These are phyloP conservation scores for Aspidiotus destructor DNA, from an alignment of 2,888 invertebrate genomes.

Conservation along the genomic window DNA sequence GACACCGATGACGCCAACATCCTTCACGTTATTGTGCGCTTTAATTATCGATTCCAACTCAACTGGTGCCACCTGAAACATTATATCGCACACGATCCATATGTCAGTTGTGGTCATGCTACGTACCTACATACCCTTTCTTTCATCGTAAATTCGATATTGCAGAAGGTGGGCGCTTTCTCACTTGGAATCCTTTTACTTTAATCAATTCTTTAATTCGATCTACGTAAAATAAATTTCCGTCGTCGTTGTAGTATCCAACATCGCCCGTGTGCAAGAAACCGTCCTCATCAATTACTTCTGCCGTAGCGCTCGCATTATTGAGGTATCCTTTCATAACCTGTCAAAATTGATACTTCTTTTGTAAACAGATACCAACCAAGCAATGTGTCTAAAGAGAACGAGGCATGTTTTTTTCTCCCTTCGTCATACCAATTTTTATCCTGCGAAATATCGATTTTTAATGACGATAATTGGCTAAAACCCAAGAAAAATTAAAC, in stretches of 20 bases:
- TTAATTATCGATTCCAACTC: slow-evolving; percentile 68
- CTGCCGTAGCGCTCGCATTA: slow-evolving; percentile 48
- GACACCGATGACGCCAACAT: slow-evolving; percentile 73
- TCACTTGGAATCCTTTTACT: slow-evolving; percentile 47
- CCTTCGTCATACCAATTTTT: no score
- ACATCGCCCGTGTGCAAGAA: slow-evolving; percentile 53
- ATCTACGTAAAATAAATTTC: slow-evolving; percentile 65
- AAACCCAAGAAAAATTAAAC: no score
- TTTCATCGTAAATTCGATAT: no score
- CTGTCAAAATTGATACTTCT: slow-evolving; percentile 34
- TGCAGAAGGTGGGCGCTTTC: neutral
- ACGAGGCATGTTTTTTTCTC: no score
- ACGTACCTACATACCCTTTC: no score
- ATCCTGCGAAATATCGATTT: no score
- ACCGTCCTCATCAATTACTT: slow-evolving; percentile 47
- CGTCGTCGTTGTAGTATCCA: slow-evolving; percentile 52
- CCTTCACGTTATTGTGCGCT: slow-evolving; percentile 60
- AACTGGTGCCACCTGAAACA: slow-evolving; percentile 65
- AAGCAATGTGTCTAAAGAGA: no score
- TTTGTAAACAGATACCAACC: neutral
- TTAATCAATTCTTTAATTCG: slow-evolving; percentile 63
- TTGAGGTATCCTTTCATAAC: slow-evolving; percentile 53
- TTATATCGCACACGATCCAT: neutral
- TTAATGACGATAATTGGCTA: no score
- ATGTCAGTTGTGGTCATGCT: no score